Percentiles rank a stretch among this genome's conserved stretches.
These are phyloP conservation scores for Netelia inedita DNA, from an alignment of 2,888 invertebrate genomes.

Conservation along the genomic window DNA sequence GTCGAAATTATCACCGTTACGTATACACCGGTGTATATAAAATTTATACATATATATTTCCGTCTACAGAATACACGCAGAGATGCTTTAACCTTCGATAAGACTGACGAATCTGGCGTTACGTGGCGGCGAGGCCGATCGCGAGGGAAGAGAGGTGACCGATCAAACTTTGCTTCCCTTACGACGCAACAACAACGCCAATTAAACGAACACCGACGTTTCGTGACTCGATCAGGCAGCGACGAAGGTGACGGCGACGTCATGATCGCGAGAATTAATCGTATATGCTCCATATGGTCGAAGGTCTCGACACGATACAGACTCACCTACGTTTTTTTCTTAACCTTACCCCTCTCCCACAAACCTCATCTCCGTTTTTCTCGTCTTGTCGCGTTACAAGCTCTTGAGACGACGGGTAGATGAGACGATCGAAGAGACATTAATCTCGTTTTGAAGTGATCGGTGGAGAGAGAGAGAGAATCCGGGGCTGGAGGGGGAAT, in stretches of 20 bases:
- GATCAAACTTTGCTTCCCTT: conserved; percentile 32
- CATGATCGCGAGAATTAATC: conserved; percentile 23
- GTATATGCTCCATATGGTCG: conserved; percentile 5
- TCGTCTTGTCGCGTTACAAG: conserved; percentile 17
- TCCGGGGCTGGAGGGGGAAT: not conserved
- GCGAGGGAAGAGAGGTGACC: conserved; percentile 19
- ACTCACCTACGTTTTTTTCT: not conserved
- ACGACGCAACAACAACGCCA: conserved; percentile 31
- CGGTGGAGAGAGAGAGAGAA: conserved; percentile 21
- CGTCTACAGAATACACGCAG: conserved; percentile 55
- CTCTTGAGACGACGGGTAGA: conserved; percentile 20
- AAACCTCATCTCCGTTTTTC: conserved; percentile 5
- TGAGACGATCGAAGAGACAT: conserved; percentile 43
- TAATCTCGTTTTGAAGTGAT: conserved; percentile 42
- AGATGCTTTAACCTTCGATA: conserved; percentile 74
- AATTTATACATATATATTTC: conserved; percentile 31
- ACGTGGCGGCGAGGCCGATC: conserved; percentile 46
- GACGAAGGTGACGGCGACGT: conserved; percentile 1
- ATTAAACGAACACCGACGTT: conserved; percentile 63
- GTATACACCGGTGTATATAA: not conserved
- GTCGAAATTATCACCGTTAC: conserved; percentile 30
- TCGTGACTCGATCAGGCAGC: conserved; percentile 61
- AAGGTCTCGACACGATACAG: conserved; percentile 25
- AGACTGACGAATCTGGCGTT: conserved; percentile 80
- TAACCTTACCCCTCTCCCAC: not conserved